Base-by-base conservation (phyloP, 2,888 invertebrate genomes). In the Mactromeris polynyma region DNA sequence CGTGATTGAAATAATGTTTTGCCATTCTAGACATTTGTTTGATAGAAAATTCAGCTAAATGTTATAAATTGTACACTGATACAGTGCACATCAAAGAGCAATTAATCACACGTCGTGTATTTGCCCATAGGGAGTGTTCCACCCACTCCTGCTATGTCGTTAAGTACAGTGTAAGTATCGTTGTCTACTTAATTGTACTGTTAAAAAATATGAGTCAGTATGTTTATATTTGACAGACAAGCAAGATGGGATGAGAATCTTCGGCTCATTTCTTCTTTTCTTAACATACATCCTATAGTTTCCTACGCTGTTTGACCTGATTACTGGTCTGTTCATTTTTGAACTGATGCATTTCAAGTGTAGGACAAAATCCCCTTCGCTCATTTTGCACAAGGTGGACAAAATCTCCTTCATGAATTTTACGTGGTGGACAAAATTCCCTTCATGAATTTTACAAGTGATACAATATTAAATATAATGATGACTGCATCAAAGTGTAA, bases 41-140 rank as follows among this genome's bases (percentile, higher is more conserved):
- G 0, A 33, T 14, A 17, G 36, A 11, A 7, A 31, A 33, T 69
- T 69, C 11, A 1, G 9, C 31, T 33, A 9, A 31, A 17, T 17
- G 4, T 73, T 73, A 73, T 36, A 14, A 14, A 17, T 17, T 36
- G 2, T 73, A 14, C 33, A 3, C 14, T 73, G 11, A 33, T 33
- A 36, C 17, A 64, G 73, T 73, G 19, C 2, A 73, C 73, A 82
- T 73, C 82, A 69, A 73, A 42, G 69, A 58, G 42, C n/a, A 42
- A 83, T 83, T 73, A 83, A 83, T 83, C 83, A 83, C 21, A 17
- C 17, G 73, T 36, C 36, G 73, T 73, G n/a, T 4, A 73, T 33
- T 73, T 83, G 83, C 83, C 83, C 69, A 31, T 0, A 83, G 83
- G 83, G 83, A 73, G 83, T 73, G 83, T 31, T 69, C 69, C 83